phyloP scores from a whole-genome alignment of 2,888 invertebrate genomes.

The Rhaphigaster nebulosa region DNA sequence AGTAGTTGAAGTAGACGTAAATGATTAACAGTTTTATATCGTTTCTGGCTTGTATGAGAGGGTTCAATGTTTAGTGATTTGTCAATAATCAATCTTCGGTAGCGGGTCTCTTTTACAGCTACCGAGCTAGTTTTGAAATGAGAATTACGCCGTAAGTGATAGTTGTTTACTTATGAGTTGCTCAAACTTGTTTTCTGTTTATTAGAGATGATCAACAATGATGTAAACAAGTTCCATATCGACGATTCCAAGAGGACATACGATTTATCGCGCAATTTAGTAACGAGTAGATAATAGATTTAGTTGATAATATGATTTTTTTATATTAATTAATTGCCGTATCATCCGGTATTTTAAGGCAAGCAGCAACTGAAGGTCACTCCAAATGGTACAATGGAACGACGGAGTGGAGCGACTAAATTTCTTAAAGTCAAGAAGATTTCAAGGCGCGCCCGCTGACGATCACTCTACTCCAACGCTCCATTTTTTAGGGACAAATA shows the following conservation, averaged over 20 bases:
- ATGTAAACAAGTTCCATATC: slow-evolving; percentile 3
- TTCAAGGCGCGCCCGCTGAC: too few relatives aligned
- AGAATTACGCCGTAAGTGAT: background rate
- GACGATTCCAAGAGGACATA: background rate
- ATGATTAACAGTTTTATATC: too few relatives aligned
- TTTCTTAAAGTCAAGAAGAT: too few relatives aligned
- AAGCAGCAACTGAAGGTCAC: too few relatives aligned
- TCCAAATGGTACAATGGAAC: too few relatives aligned
- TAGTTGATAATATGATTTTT: background rate
- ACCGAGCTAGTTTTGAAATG: background rate
- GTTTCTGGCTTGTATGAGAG: background rate
- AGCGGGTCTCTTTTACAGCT: too few relatives aligned
- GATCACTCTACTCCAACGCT: too few relatives aligned
- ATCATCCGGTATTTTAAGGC: background rate
- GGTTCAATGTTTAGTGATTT: too few relatives aligned
- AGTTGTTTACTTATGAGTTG: slow-evolving; percentile 6
- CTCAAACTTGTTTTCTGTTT: slow-evolving; percentile 14
- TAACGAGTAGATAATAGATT: background rate
- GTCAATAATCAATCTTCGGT: too few relatives aligned
- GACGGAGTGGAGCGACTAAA: too few relatives aligned
- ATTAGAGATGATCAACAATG: background rate
- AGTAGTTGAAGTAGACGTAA: too few relatives aligned
- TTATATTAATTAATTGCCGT: background rate
- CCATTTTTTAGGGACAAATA: too few relatives aligned
- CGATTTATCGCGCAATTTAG: background rate